A percentile compares a stretch with the other conserved stretches of the same genome.
These are phyloP conservation scores for Oreortyx pictus DNA, from an alignment of 2,797 vertebrate species.

Conservation along the genomic window DNA sequence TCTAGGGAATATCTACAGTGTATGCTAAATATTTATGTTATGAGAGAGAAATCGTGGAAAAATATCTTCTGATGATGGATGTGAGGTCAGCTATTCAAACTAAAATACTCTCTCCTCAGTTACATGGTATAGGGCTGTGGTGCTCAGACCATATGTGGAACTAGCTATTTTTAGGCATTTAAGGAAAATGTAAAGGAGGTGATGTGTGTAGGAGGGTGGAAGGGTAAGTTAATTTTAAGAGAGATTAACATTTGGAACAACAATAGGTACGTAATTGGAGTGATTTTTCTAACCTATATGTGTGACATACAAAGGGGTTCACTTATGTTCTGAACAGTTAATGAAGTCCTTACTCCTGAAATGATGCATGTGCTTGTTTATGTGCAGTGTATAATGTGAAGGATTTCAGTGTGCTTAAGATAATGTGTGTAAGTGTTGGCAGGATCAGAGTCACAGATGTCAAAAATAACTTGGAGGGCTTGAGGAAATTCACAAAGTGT, in stretches of 20 bases:
- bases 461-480: slow-evolving; percentile 71
- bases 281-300: not conserved
- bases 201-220: slow-evolving; percentile 64
- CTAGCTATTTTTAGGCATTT: slow-evolving; percentile 69
- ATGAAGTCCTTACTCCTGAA: slow-evolving; percentile 14
- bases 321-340: slow-evolving; percentile 16
- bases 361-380: not conserved
- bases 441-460: slow-evolving; percentile 59
- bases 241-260: slow-evolving; percentile 35
- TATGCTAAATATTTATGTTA: not conserved
- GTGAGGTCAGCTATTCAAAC: slow-evolving; percentile 54
- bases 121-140: slow-evolving; percentile 61
- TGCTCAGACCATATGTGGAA: slow-evolving; percentile 71
- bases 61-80: slow-evolving; percentile 37
- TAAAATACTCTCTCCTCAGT: slow-evolving; percentile 38
- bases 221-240: slow-evolving; percentile 45
- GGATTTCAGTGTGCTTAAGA: slow-evolving; percentile 35
- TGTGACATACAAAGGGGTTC: not conserved
- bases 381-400: not conserved
- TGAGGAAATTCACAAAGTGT: slow-evolving; percentile 67
- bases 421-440: slow-evolving; percentile 57
- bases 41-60: slow-evolving; percentile 6
- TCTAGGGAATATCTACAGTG: not conserved
- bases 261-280: slow-evolving; percentile 27
- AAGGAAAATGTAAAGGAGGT: slow-evolving; percentile 69